These are phyloP conservation scores for Troides oblongomaculatus DNA, from an alignment of 2,888 invertebrate species.

Conservation along the genomic window DNA sequence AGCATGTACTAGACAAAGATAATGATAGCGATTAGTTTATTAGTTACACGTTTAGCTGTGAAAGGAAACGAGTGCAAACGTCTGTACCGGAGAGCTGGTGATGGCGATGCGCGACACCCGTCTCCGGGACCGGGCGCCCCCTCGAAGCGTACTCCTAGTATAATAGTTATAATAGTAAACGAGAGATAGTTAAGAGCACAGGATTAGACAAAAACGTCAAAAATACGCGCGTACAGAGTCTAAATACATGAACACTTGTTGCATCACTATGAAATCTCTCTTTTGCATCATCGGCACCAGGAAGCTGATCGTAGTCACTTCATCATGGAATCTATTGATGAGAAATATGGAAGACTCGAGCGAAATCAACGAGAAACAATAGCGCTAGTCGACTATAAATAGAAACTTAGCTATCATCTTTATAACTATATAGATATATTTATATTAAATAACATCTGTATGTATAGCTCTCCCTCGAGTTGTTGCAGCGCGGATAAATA, in stretches of 20 bases:
- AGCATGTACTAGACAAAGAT: neutral
- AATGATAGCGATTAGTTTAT: no score
- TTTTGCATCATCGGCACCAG: constrained; percentile 31
- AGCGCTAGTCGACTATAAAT: neutral
- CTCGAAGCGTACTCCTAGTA: constrained; percentile 34
- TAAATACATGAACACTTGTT: constrained; percentile 60
- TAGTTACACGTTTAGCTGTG: no score
- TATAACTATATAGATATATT: neutral
- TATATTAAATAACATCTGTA: constrained; percentile 1
- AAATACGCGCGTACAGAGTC: constrained; percentile 47
- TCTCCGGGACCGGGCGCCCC: neutral
- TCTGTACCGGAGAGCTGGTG: no score
- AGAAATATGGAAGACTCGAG: constrained; percentile 73
- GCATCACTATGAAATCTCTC: constrained; percentile 39
- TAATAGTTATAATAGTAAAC: constrained; percentile 41
- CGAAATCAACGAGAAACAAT: constrained; percentile 35
- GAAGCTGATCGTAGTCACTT: constrained; percentile 30
- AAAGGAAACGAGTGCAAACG: no score
- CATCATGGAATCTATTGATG: constrained; percentile 38
- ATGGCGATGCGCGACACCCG: neutral
- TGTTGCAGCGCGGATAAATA: neutral
- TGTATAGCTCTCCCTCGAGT: no score
- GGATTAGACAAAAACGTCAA: constrained; percentile 50
- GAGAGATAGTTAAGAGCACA: constrained; percentile 46
- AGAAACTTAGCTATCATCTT: constrained; percentile 27